Conservation (phyloP, 2,797 vertebrate species). For the Adelosebastes latens region DNA sequence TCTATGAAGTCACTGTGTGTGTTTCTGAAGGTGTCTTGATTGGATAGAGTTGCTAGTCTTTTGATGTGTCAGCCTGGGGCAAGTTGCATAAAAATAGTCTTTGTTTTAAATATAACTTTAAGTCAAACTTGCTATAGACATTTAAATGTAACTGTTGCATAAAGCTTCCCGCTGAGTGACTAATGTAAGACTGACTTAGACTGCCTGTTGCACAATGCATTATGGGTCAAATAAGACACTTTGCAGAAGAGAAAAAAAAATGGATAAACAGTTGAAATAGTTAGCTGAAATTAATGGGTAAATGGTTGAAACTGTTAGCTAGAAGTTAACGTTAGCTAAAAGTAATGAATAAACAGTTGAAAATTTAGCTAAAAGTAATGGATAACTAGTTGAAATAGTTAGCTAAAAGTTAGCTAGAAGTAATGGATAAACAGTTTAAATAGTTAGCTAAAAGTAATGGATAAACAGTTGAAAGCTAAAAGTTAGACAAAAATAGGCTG, state of each 20-base stretch:
- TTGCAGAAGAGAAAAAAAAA: neutral
- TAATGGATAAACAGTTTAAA: too few species aligned
- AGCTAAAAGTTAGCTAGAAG: too few species aligned
- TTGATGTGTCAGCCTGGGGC: slow-evolving; percentile 25
- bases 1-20: slow-evolving; percentile 1
- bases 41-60: slow-evolving; percentile 23
- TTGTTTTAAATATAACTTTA: neutral
- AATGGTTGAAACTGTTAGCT: neutral
- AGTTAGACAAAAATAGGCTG: too few species aligned
- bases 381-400: rapidly evolving
- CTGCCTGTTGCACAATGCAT: neutral
- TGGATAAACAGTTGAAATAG: neutral
- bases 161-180: neutral
- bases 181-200: neutral
- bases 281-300: too few species aligned
- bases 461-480: too few species aligned
- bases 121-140: neutral
- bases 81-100: neutral
- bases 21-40: neutral
- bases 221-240: neutral
- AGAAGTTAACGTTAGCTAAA: neutral
- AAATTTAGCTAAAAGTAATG: too few species aligned
- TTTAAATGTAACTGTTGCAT: neutral
- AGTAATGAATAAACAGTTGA: neutral
- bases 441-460: too few species aligned